Base-by-base conservation (phyloP, 2,888 invertebrate species). In the Hemaris fuciformis region DNA sequence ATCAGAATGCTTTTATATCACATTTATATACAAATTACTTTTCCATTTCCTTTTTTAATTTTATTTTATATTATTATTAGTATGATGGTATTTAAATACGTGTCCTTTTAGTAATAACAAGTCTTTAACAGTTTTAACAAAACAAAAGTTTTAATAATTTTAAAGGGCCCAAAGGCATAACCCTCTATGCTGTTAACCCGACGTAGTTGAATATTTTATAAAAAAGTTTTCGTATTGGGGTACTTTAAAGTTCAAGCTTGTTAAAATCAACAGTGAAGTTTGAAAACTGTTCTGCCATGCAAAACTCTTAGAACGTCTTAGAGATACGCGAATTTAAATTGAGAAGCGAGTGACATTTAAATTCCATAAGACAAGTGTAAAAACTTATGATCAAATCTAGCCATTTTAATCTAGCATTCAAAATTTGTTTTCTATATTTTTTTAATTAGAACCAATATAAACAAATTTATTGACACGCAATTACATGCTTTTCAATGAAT, bases 181-280 rank as follows among this genome's bases (percentile, higher is more conserved):
- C 38, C n/a, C 31, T 53, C 15, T 10, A 27, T 18, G 8, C 15
- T 8, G 27, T 27, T 27, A 15, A 3, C 48, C 8, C 18, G 53
- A 3, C 27, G 53, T 23, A 25, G 53, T 18, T 71, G 71, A 53
- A 53, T 53, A 53, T 18, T 53, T 53, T 48, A 48, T 48, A 60
- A 22, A 56, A 45, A 43, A 48, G 61, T 56, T 58, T 53, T 27
- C 27, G 3, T 27, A 31, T 18, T 53, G 27, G 18, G 53, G 31
- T 53, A 48, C 48, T 48, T 25, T 53, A 53, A 53, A 53, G 53
- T 53, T 27, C 15, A 27, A 53, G 48, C 48, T 53, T 31, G 31
- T 31, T 31, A 31, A 31, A 48, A 58, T 62, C 62, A 48, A 59
- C 62, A 62, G 13, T 38, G 57, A 45, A 53, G 53, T 53, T 22